phyloP scores from a whole-genome alignment of 2,797 vertebrate species.

The Rhadinocentrus ornatus region DNA sequence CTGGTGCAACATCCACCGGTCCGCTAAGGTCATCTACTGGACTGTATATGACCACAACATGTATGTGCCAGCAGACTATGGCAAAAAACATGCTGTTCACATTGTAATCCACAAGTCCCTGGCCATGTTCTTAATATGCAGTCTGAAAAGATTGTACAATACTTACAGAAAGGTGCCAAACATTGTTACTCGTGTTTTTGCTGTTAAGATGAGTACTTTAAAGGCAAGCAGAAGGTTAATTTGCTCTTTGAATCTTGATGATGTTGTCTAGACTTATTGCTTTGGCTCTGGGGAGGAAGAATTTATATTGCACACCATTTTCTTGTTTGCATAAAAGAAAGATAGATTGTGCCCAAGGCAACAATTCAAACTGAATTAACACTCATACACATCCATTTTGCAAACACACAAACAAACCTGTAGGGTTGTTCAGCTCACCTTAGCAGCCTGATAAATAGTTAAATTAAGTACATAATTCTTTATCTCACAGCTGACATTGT shows the following conservation, averaged over 20 bases:
- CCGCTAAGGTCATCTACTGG: no score
- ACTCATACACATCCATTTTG: not conserved
- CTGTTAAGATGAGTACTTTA: constrained; percentile 3
- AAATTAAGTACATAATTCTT: not conserved
- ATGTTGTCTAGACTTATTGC: constrained; percentile 29
- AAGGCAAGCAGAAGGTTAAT: constrained; percentile 21
- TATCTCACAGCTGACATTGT: not conserved
- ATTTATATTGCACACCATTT: constrained; percentile 22
- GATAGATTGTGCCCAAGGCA: constrained; percentile 20
- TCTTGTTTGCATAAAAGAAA: constrained; percentile 21
- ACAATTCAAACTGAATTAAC: constrained; percentile 6
- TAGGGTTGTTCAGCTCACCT: not conserved
- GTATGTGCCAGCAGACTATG: no score
- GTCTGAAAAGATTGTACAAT: not conserved
- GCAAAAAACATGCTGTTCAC: no score
- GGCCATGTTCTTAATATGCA: not conserved
- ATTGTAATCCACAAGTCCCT: not conserved
- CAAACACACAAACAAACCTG: not conserved
- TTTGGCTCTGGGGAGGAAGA: constrained; percentile 3
- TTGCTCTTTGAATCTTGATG: constrained; percentile 31
- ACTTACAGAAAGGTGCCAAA: constrained; percentile 17
- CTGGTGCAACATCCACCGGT: no score
- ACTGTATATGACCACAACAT: no score
- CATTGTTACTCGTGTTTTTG: not conserved
- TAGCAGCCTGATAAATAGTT: not conserved